Evolutionary conservation across 1,140 invertebrate genomes (phyloP).

Genomic region (Diorhabda sublineata): DNA sequence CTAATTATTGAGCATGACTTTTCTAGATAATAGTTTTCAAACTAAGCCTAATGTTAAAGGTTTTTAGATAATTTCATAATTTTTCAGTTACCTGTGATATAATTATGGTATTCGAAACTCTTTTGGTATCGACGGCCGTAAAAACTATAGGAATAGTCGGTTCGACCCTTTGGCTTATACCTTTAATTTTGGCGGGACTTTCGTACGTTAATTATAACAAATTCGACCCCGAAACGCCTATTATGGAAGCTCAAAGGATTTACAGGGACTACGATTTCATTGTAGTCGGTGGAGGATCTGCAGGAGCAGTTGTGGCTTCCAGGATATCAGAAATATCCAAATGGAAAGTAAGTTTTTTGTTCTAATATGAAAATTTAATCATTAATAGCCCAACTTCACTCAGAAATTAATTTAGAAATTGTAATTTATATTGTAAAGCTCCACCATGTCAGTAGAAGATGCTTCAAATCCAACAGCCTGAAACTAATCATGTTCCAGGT

Average conservation of each 20-base stretch:
- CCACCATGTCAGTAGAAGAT: too few relatives aligned
- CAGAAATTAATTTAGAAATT: too few relatives aligned
- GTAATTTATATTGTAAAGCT: too few relatives aligned
- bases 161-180: conserved; percentile 76
- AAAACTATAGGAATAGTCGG: conserved; percentile 70
- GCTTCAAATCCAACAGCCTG: too few relatives aligned
- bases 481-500: too few relatives aligned
- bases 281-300: conserved; percentile 86
- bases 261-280: conserved; percentile 77
- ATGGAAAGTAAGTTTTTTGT: conserved; percentile 62
- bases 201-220: conserved; percentile 76
- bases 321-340: conserved; percentile 76
- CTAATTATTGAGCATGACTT: too few relatives aligned
- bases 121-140: conserved; percentile 68
- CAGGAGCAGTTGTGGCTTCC: conserved; percentile 84
- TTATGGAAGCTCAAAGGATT: conserved; percentile 55
- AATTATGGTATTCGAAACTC: conserved; percentile 65
- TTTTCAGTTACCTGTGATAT: conserved; percentile 19
- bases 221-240: conserved; percentile 72
- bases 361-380: too few relatives aligned
- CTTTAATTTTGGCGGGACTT: conserved; percentile 72
- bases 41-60: too few relatives aligned
- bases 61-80: neutral
- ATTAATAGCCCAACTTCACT: too few relatives aligned
- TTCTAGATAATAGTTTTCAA: too few relatives aligned